Evolutionary conservation across 1,140 invertebrate species (phyloP).

Genomic region (Drosophila sp.): DNA sequence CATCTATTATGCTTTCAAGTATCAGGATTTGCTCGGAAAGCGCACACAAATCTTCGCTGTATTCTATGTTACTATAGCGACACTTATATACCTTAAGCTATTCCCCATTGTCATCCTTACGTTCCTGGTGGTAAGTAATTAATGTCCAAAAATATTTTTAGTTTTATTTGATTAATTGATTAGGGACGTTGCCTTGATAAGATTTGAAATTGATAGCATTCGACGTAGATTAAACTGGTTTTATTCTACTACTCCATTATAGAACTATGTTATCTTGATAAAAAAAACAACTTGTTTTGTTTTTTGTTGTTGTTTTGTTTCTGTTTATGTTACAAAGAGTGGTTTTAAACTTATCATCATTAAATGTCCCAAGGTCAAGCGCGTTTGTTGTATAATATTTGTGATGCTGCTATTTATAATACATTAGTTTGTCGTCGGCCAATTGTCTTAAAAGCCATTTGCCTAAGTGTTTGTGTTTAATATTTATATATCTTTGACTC

Average conservation of each 20-base stretch:
- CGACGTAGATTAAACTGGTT: constrained; percentile 50
- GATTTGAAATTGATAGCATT: background rate
- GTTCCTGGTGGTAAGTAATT: constrained; percentile 87
- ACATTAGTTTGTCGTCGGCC: constrained; percentile 9
- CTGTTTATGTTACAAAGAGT: constrained; percentile 9
- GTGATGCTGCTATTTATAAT: constrained; percentile 65
- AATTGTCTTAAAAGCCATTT: constrained; percentile 40
- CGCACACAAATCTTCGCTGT: constrained; percentile 84
- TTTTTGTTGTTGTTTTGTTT: constrained; percentile 6
- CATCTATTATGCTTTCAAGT: constrained; percentile 87
- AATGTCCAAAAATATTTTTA: constrained; percentile 40
- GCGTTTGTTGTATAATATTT: constrained; percentile 72
- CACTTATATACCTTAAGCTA: constrained; percentile 85
- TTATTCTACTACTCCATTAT: constrained; percentile 18
- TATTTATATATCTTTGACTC: constrained; percentile 7
- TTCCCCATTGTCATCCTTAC: constrained; percentile 86
- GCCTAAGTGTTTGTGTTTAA: background rate
- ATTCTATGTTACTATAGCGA: constrained; percentile 85
- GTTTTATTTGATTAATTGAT: constrained; percentile 41
- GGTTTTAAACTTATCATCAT: constrained; percentile 43
- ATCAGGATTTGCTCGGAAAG: constrained; percentile 86
- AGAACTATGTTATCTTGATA: constrained; percentile 46
- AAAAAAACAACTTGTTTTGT: constrained; percentile 57
- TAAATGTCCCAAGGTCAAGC: constrained; percentile 57
- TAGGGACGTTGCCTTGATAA: constrained; percentile 53